phyloP scores from a whole-genome alignment of 2,113 vertebrate genomes.

The Chaetorhynchus papuensis region DNA sequence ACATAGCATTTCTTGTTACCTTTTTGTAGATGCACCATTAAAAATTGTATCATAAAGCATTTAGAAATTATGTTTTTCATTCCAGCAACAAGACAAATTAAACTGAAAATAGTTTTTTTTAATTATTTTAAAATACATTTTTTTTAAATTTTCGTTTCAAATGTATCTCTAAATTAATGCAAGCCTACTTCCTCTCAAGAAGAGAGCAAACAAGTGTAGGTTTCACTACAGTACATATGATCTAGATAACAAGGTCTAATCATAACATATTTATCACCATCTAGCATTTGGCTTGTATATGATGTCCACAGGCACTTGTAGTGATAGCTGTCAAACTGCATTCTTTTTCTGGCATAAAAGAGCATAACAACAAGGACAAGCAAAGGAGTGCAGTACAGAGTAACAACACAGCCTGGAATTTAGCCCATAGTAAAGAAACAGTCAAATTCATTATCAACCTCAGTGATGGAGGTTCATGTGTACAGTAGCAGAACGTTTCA shows the following conservation, averaged over 20 bases:
- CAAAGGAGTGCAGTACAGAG: background rate
- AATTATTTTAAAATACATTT: background rate
- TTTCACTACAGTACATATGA: constrained; percentile 2
- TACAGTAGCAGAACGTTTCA: background rate
- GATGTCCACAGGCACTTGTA: constrained; percentile 66
- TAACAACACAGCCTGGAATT: constrained; percentile 42
- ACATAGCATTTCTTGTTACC: background rate
- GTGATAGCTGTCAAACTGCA: constrained; percentile 58
- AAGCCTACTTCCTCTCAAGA: background rate
- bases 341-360: constrained; percentile 40
- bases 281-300: constrained; percentile 46
- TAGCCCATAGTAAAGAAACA: constrained; percentile 47
- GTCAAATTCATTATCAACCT: constrained; percentile 3
- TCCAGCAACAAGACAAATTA: background rate
- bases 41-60: background rate
- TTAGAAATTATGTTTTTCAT: background rate
- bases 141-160: background rate
- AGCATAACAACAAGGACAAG: constrained; percentile 44
- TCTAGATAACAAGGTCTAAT: constrained; percentile 51
- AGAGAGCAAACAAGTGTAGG: constrained; percentile 25
- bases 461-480: background rate
- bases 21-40: background rate
- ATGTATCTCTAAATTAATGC: background rate
- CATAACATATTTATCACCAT: constrained; percentile 50
- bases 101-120: background rate